Base-by-base conservation (phyloP, 2,113 vertebrate genomes). In the Oreochromis aureus region DNA sequence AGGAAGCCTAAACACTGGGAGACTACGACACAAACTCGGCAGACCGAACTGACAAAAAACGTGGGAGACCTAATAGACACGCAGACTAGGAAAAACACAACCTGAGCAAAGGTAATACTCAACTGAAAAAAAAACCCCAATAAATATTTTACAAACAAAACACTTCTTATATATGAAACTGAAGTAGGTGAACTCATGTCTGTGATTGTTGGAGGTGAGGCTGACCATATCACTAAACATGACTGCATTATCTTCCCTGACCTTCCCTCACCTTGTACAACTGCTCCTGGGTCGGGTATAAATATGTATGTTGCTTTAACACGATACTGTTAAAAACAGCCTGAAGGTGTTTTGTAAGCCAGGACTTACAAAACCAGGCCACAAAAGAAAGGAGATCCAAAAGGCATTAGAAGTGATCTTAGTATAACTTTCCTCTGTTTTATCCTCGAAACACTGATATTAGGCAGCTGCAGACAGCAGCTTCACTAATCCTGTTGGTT, bases 391-490 rank as follows among this genome's bases (percentile, higher is more conserved):
- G n/a, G 16, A 83, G 58, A 71, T 83, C 22, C n/a, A 66, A 61
- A 69, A 15, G 39, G 39, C 19, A 58, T 87, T 88, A 56, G 81
- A 83, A 90, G 73, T 79, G 80, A 86, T 78, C 81, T 73, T 13
- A 6, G 53, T 55, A 7, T 76, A 82, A 39, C 24, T 6, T 19
- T 86, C 27, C 44, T 59, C 7, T 12, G 39, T 89, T 81, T 79
- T 54, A 84, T 79, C 79, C 41, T 22, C 59, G 32, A 90, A 85
- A 66, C 53, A 48, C 58, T 56, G 73, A 82, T 54, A 30, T 82
- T 55, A 66, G 71, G 63, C 61, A 56, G 22, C 54, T 44, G n/a
- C 15, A 80, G 44, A 44, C 6, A 15, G 44, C 56, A 69, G 27
- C 63, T 78, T 63, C 51, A 10, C 66, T 90, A 82, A 87, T 85